Base-by-base conservation (phyloP, 1,140 invertebrate genomes). In the Eciton burchellii region DNA sequence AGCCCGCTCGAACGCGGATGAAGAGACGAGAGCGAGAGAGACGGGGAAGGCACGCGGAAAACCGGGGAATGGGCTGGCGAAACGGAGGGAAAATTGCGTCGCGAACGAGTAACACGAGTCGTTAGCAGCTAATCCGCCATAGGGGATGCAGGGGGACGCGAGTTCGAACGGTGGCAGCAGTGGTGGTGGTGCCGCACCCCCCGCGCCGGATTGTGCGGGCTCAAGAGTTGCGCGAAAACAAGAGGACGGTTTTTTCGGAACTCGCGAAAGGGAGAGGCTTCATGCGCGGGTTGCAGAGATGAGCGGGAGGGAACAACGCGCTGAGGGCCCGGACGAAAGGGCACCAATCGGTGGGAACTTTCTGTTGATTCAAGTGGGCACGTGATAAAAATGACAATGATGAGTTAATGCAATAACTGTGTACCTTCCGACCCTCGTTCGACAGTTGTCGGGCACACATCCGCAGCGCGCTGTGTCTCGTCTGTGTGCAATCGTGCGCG, bases 341-440 rank as follows among this genome's bases (percentile, higher is more conserved):
- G 76, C 71, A 85, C 56, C 35, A 66, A 59, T 49, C 59, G 71
- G 26, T 19, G 54, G 76, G 60, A 45, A 83, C 60, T 85, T 63
- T 74, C 52, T 89, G 91, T 92, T 91, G 89, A 91, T 92, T 91
- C 91, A 91, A 92, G 91, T 90, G 90, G 85, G 87, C 90, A 89
- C 92, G 92, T 92, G 93, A 93, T 93, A 92, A 94, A 94, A 93
- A 93, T 93, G 91, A 93, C 93, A 93, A 94, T 93, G 91, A 92
- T 90, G 92, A 92, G 91, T 91, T 94, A 94, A 94, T 94, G 92
- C 92, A 92, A 92, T 93, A 93, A 92, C 92, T 90, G 88, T 93
- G 93, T 94, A 91, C 84, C 87, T 88, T 87, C 84, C 62, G 73
- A 88, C 88, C 89, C 90, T 89, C 76, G 59, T 84, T 54, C 60